Percentiles rank a stretch among this genome's conserved stretches.
These are phyloP conservation scores for Tetramorium alpestre DNA, from an alignment of 1,140 invertebrate species.

Conservation along the genomic window DNA sequence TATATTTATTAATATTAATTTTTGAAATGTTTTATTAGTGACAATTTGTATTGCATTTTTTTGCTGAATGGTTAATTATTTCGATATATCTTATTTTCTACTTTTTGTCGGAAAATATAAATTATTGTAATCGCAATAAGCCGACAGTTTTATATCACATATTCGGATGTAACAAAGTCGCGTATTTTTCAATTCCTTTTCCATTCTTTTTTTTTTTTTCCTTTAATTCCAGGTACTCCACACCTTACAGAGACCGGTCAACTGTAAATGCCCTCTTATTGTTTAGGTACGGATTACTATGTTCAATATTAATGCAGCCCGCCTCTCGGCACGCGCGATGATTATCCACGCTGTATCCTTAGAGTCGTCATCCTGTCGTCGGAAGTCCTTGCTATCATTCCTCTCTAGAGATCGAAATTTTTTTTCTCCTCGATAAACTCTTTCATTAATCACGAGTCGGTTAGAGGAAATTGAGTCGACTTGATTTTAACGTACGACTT, in stretches of 20 bases:
- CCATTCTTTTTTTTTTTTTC: slow-evolving; percentile 2
- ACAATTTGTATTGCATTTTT: neutral
- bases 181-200: slow-evolving; percentile 1
- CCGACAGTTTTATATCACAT: neutral
- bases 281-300: slow-evolving; percentile 85
- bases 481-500: slow-evolving; percentile 44
- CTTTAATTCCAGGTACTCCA: slow-evolving; percentile 36
- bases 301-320: slow-evolving; percentile 81
- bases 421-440: neutral
- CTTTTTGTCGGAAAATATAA: neutral
- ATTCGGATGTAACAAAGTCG: neutral
- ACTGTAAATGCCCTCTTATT: slow-evolving; percentile 82
- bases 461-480: neutral
- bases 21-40: slow-evolving; percentile 11
- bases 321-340: slow-evolving; percentile 82
- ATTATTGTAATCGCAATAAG: neutral
- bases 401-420: neutral
- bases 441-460: neutral
- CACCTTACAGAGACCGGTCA: slow-evolving; percentile 79
- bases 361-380: slow-evolving; percentile 64
- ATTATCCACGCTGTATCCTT: slow-evolving; percentile 66
- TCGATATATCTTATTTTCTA: neutral
- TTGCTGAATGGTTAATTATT: neutral
- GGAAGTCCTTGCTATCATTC: neutral
- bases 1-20: neutral